A percentile compares a stretch with the other conserved stretches of the same genome.
Conservation (phyloP, 2,888 invertebrate genomes). For the Cantharis nigra region DNA sequence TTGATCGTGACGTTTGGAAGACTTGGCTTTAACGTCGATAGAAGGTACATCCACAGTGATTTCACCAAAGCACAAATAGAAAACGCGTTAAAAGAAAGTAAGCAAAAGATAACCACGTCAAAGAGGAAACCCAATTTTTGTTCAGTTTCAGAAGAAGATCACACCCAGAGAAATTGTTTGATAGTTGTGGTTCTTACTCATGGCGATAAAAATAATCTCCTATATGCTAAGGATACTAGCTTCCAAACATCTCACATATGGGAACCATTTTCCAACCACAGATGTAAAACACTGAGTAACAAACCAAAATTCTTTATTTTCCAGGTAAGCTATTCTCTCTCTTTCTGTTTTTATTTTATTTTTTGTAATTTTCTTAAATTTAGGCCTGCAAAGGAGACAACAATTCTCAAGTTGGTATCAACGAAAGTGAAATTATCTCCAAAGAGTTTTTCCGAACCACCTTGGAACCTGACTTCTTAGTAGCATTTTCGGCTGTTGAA, state of each 20-base stretch:
- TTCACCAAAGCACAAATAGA: conserved; percentile 37
- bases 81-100: conserved; percentile 37
- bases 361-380: conserved; percentile 20
- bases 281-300: conserved; percentile 36
- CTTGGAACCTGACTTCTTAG: conserved; percentile 12
- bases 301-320: conserved; percentile 51
- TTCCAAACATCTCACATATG: conserved; percentile 41
- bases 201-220: conserved; percentile 40
- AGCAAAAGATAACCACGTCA: neutral
- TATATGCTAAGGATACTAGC: conserved; percentile 38
- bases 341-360: neutral
- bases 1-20: conserved; percentile 44
- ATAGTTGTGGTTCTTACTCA: conserved; percentile 49
- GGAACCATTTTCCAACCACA: conserved; percentile 34
- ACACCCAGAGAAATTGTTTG: conserved; percentile 41
- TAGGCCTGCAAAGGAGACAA: conserved; percentile 48
- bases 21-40: conserved; percentile 45
- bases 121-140: neutral
- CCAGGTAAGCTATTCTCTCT: conserved; percentile 39
- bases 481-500: conserved; percentile 19
- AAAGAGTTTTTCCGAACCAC: neutral
- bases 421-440: conserved; percentile 1
- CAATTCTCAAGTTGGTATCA: neutral
- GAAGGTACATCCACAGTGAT: conserved; percentile 39
- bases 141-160: conserved; percentile 33